Conservation (phyloP, 2,797 vertebrate species). For the Phalloptychus januarius region DNA sequence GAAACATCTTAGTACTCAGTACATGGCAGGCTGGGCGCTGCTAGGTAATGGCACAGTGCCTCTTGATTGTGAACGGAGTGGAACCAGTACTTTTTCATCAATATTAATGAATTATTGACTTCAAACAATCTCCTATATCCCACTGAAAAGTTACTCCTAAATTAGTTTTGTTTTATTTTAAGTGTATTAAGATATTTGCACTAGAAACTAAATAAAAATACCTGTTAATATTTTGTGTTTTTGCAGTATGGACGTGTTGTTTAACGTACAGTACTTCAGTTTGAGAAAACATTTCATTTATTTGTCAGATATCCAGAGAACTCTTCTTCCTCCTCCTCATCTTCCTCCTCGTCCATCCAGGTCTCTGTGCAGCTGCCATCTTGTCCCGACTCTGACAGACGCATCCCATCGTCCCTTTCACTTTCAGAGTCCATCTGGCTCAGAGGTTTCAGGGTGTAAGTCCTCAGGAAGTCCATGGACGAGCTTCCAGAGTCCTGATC, state of each 20-base stretch:
- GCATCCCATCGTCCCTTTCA: not conserved
- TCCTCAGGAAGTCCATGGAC: conserved; percentile 1
- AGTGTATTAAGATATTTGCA: too few species aligned
- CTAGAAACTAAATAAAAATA: too few species aligned
- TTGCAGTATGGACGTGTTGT: not conserved
- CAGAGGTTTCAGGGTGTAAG: not conserved
- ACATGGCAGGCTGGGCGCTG: too few species aligned
- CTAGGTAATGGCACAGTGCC: too few species aligned
- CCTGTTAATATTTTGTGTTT: too few species aligned
- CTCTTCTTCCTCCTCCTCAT: conserved; percentile 6
- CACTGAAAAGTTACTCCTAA: too few species aligned
- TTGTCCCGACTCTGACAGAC: not conserved
- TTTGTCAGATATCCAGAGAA: conserved; percentile 7
- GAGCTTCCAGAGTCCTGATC: conserved; percentile 1
- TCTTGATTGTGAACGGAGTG: too few species aligned
- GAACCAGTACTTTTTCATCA: too few species aligned
- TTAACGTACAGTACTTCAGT: not conserved
- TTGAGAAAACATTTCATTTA: not conserved
- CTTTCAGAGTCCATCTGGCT: conserved; percentile 7
- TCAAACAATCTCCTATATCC: too few species aligned
- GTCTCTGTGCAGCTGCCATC: not conserved
- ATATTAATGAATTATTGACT: too few species aligned
- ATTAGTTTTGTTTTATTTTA: too few species aligned
- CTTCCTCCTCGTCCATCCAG: conserved; percentile 13
- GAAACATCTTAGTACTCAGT: too few species aligned